Evolutionary conservation across 2,113 vertebrate species (phyloP), one percentile per base, ranked within the genome.

Genomic region (Cyprinodon brontotheroides): DNA sequence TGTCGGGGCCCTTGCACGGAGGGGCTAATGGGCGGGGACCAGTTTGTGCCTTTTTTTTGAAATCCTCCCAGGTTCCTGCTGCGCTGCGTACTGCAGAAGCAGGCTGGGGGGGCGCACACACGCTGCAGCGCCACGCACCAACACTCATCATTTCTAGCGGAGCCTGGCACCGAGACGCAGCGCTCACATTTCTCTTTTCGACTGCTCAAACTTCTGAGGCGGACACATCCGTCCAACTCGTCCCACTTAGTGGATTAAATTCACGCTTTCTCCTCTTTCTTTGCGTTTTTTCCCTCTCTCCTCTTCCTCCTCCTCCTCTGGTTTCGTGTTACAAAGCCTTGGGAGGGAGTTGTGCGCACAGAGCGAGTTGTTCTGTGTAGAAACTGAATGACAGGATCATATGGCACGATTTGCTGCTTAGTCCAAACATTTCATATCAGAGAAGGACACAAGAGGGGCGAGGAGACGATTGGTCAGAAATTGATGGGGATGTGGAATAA

Each of bases 341-440:
- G 86, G 83, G 85, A 92, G 86, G 90, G 61, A 87, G 91, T 92
- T 88, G 83, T 76, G 90, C 79, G 86, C 70, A 90, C 86, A 91
- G 85, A 91, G 77, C 86, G 90, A 92, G 93, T 91, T 91, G 72
- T 85, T 89, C 89, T 84, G 86, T 90, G 91, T 81, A 87, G 84
- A 90, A 89, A 89, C 87, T 87, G 88, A 88, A 90, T 92, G 92
- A 94, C 92, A 92, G 91, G 91, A 90, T 93, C 93, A 80, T 79
- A 85, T 86, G 87, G 90, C 86, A 81, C 66, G 73, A 81, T 91
- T 81, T 80, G 77, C 79, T 47, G 65, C 40, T 7, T 59, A 61
- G 83, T 86, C 67, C 75, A 11, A 61, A 81, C 75, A 20, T 79
- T 74, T 76, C 22, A 43, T 71, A 77, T 50, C 76, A 61, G 0